Evolutionary conservation across 1,140 invertebrate species (phyloP).

Genomic region (Neodiprion lecontei): DNA sequence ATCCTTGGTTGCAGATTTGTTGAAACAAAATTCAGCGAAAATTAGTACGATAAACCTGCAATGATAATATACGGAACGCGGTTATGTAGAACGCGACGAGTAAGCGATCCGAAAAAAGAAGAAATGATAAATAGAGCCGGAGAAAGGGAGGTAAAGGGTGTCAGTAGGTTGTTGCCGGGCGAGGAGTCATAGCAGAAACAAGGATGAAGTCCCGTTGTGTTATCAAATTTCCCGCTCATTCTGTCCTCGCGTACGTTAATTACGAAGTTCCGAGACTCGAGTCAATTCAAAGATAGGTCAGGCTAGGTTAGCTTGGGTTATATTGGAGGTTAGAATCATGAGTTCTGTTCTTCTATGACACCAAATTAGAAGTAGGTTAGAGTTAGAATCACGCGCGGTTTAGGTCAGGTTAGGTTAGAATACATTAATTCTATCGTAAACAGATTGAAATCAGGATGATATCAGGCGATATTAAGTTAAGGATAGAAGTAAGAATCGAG

Average conservation of each 20-base stretch:
- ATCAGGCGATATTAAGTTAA: neutral
- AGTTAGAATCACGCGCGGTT: neutral
- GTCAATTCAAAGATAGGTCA: neutral
- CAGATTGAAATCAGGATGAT: neutral
- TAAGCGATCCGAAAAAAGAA: too few species aligned
- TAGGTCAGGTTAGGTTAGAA: neutral
- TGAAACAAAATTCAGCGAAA: too few species aligned
- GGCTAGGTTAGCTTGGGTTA: neutral
- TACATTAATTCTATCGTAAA: neutral
- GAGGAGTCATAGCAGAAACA: constrained; percentile 24
- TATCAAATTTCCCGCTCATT: constrained; percentile 31
- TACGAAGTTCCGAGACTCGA: neutral
- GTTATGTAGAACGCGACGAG: too few species aligned
- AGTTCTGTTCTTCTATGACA: too few species aligned
- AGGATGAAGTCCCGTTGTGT: neutral
- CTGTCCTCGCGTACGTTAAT: constrained; percentile 35
- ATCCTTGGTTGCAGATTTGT: too few species aligned
- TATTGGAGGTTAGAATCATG: too few species aligned
- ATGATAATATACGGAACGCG: too few species aligned
- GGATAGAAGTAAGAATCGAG: neutral
- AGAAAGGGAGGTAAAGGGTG: constrained; percentile 37
- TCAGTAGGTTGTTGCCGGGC: constrained; percentile 43
- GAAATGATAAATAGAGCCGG: neutral
- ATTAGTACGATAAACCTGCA: too few species aligned
- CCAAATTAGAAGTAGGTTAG: too few species aligned